Base-by-base conservation (phyloP, 2,113 vertebrate species). In the Salvelinus sp. region DNA sequence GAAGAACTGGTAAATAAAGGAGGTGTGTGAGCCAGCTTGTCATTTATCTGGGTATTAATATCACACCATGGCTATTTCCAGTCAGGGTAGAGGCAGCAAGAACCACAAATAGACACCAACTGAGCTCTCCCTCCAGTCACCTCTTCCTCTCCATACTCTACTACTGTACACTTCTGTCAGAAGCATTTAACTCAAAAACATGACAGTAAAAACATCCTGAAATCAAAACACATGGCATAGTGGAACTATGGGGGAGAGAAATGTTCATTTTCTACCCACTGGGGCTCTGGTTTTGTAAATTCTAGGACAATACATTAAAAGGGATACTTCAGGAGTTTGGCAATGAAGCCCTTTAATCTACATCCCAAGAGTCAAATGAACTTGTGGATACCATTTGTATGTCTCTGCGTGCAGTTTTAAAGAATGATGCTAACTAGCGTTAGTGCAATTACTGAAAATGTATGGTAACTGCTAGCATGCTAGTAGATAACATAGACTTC, bases 31-130 rank as follows among this genome's bases (percentile, higher is more conserved):
- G 83, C 81, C 72, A 72, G 79, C 73, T 76, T 80, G 79, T 85
- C 76, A 72, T 80, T 82, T 82, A 82, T 81, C 72, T 62, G 50
- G 69, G 77, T 88, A 87, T 88, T 87, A 85, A 82, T 87, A 87
- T 81, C 76, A 70, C 78, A 80, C 69, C 38, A 58, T 20, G 58
- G 72, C 75, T 87, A 87, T 87, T 87, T 83, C 70, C 75, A 85
- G 77, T 69, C 22, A 68, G 64, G 70, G 47, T 74, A 73, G 76
- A 74, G 77, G 70, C 79, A 79, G 79, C 76, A 76, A 70, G 78
- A 72, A 83, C 77, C 20, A 76, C 82, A 84, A 82, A 83, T 76
- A 82, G 80, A 77, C 38, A 75, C 71, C 86, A 86, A 78, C 87
- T 86, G 79, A 85, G 83, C 76, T 79, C 77, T 66, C 78, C 73